These are phyloP conservation scores for Phortica okadai DNA, from an alignment of 2,888 invertebrate species.

Conservation along the genomic window DNA sequence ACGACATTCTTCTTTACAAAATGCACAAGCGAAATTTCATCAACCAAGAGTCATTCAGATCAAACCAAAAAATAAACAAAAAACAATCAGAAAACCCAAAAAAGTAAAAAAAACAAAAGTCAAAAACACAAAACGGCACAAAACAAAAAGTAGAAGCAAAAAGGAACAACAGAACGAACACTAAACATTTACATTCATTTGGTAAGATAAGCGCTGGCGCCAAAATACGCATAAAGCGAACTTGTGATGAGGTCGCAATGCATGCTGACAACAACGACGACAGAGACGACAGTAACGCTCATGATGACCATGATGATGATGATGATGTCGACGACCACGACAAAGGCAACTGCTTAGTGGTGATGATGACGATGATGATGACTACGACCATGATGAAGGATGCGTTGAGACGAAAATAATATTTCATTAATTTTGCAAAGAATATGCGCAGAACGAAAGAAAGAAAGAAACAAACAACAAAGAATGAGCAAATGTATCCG, in stretches of 20 bases:
- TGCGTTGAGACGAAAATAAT: slow-evolving; percentile 44
- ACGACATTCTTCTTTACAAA: slow-evolving; percentile 24
- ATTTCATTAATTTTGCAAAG: slow-evolving; percentile 47
- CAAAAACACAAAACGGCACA: neutral
- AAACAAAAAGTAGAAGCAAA: slow-evolving; percentile 49
- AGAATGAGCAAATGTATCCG: slow-evolving; percentile 56
- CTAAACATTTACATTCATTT: slow-evolving; percentile 53
- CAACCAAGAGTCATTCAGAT: neutral
- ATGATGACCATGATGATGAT: neutral
- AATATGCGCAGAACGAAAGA: neutral
- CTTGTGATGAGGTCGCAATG: slow-evolving; percentile 1
- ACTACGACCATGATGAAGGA: slow-evolving; percentile 25
- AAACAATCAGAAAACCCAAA: neutral
- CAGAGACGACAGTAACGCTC: neutral
- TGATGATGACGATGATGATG: slow-evolving; percentile 10
- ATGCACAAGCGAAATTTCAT: slow-evolving; percentile 13
- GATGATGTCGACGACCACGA: slow-evolving; percentile 16
- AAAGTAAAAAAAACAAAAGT: slow-evolving; percentile 39
- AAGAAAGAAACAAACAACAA: slow-evolving; percentile 38
- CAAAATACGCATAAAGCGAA: slow-evolving; percentile 48
- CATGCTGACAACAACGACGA: neutral
- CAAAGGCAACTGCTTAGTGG: neutral
- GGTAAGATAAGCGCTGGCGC: slow-evolving; percentile 60
- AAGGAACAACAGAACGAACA: slow-evolving; percentile 7
- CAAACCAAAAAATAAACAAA: slow-evolving; percentile 32